These are phyloP conservation scores for Helobdella robusta DNA, from an alignment of 2,888 invertebrate species.

Conservation along the genomic window DNA sequence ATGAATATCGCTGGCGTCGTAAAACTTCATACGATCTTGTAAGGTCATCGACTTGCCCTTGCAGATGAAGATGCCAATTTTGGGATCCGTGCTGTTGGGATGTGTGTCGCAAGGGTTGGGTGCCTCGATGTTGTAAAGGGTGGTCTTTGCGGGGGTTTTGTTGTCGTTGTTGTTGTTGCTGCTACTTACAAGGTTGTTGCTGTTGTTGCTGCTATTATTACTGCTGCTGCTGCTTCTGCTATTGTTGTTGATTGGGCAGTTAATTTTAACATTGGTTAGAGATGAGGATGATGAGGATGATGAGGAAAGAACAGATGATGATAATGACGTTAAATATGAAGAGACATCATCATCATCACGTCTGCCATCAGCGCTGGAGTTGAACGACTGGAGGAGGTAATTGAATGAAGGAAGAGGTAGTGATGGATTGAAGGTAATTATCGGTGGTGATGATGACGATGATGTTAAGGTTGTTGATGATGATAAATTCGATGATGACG, in stretches of 20 bases:
- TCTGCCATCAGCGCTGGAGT: not conserved
- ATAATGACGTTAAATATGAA: no score
- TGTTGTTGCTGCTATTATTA: no score
- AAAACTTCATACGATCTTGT: not conserved
- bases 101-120: no score
- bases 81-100: no score
- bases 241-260: no score
- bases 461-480: not conserved
- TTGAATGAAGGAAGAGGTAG: slow-evolving; percentile 12
- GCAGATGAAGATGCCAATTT: slow-evolving; percentile 11
- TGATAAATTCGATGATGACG: not conserved
- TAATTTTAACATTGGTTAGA: no score
- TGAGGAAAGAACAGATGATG: not conserved
- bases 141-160: no score
- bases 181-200: no score
- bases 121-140: no score
- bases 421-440: slow-evolving; percentile 14
- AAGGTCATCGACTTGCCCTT: slow-evolving; percentile 15
- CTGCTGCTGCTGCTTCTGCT: no score
- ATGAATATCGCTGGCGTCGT: not conserved
- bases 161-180: no score
- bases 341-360: no score
- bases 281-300: not conserved
- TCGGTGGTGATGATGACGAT: not conserved
- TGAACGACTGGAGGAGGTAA: slow-evolving; percentile 5